Percentiles rank a stretch among this genome's conserved stretches.
phyloP scores from a whole-genome alignment of 30 jellyfish, hydroid and myxozoan genomes.

The Aurelia sp. region DNA sequence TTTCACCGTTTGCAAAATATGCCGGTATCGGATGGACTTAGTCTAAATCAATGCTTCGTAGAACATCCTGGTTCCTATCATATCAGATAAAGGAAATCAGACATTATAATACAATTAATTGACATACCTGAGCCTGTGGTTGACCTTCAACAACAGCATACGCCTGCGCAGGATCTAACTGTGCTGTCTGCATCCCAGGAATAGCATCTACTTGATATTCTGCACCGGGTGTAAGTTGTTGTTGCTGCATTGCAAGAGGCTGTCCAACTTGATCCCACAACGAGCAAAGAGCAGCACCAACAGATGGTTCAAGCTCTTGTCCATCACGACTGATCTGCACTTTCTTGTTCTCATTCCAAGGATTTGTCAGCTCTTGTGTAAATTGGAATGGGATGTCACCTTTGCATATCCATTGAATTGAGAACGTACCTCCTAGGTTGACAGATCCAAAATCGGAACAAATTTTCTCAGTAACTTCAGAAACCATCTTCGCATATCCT shows the following conservation, averaged over 20 bases:
- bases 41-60: no score
- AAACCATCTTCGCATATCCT: slow-evolving; percentile 89
- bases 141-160: slow-evolving; percentile 66
- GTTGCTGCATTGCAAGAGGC: slow-evolving; percentile 25
- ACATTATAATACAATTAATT: no score
- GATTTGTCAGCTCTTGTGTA: slow-evolving; percentile 91
- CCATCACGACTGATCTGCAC: slow-evolving; percentile 97
- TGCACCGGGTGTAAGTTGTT: background rate
- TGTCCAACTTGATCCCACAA: slow-evolving; percentile 77
- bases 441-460: slow-evolving; percentile 92
- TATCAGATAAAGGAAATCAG: no score
- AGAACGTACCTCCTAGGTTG: slow-evolving; percentile 85
- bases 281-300: slow-evolving; percentile 86
- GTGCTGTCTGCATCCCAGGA: slow-evolving; percentile 31
- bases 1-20: no score
- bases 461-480: slow-evolving; percentile 72
- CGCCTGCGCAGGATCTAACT: slow-evolving; percentile 52
- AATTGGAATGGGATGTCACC: slow-evolving; percentile 88
- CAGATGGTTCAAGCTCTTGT: slow-evolving; percentile 94
- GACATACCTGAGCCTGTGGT: slow-evolving; percentile 16
- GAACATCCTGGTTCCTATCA: no score
- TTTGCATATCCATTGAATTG: slow-evolving; percentile 85
- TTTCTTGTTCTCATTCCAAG: slow-evolving; percentile 97
- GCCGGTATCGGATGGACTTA: no score
- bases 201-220: slow-evolving; percentile 49